These are phyloP conservation scores for Zaprionus taronus DNA, from an alignment of 1,140 invertebrate genomes.

Conservation along the genomic window DNA sequence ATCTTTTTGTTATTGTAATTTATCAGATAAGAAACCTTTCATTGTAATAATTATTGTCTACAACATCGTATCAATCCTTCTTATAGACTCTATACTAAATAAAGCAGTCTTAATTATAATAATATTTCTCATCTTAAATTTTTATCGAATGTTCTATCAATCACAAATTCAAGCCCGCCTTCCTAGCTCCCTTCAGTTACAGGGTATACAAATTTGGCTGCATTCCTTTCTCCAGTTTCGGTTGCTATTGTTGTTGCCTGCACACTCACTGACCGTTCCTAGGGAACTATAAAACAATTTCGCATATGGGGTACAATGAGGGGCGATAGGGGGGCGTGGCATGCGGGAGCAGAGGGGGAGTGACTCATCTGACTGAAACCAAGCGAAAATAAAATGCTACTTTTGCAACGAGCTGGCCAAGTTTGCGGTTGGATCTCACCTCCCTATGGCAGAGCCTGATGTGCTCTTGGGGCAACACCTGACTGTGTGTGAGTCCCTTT, in stretches of 20 bases:
- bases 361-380: constrained; percentile 20
- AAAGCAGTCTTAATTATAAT: not conserved
- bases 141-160: not conserved
- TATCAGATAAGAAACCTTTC: not conserved
- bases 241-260: constrained; percentile 26
- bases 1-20: not conserved
- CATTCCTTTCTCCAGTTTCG: not conserved
- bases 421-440: constrained; percentile 42
- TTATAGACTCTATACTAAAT: not conserved
- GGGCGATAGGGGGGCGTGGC: not conserved
- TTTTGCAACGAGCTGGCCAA: constrained; percentile 48
- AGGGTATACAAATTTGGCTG: constrained; percentile 22
- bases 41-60: not conserved
- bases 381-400: constrained; percentile 42
- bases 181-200: not conserved
- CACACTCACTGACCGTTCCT: constrained; percentile 48
- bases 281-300: constrained; percentile 78
- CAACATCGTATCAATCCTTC: not conserved
- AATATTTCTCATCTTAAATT: not conserved
- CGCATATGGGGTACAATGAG: constrained; percentile 52
- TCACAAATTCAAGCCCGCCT: not conserved
- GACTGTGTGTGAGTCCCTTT: constrained; percentile 16
- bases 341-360: not conserved
- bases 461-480: constrained; percentile 11
- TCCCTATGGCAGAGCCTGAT: constrained; percentile 15